Base-by-base conservation (phyloP, 2,797 vertebrate species). In the Sciaenops ocellatus region DNA sequence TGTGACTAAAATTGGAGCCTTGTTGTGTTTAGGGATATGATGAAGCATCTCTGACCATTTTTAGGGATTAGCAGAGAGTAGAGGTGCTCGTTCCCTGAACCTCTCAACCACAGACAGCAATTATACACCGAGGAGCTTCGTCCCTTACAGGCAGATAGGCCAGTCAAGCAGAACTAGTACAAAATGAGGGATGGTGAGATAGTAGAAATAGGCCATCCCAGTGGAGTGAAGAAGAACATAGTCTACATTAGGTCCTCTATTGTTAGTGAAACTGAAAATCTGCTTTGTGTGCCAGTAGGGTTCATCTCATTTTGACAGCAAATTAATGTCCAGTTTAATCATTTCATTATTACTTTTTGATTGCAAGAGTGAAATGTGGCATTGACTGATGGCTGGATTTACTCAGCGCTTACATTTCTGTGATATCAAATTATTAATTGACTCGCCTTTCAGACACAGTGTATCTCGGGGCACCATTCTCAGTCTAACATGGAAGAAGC, bases 61-160 rank as follows among this genome's bases (percentile, higher is more conserved):
- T 78, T 47, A 73, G 62, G 87, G 87, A 89, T 88, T 89, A 87
- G 55, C 56, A 47, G 73, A 81, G 71, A 88, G 71, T 41, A 46
- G 80, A 85, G 74, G 73, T 79, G 63, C 69, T 54, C 63, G 66
- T 76, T 83, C 55, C 11, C 44, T 69, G 61, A 89, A 83, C 22
- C 76, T 75, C 79, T 87, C 81, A 76, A 85, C 80, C 84, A 76
- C 79, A 83, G 84, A 87, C 84, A 65, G 61, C 67, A 91, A 80
- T 89, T 88, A 81, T 64, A 71, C 70, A 76, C 56, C 1, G 4
- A 84, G 66, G 76, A 86, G 52, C 74, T 26, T 80, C 30, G 30
- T 76, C 79, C 51, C 63, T 66, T 54, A 41, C 68, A 80, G 74
- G 66, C 69, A 80, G 82, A 85, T 79, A 74, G 84, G 74, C 87